Evolutionary conservation across 2,113 vertebrate genomes (phyloP).

Genomic region (Salvelinus namaycush): DNA sequence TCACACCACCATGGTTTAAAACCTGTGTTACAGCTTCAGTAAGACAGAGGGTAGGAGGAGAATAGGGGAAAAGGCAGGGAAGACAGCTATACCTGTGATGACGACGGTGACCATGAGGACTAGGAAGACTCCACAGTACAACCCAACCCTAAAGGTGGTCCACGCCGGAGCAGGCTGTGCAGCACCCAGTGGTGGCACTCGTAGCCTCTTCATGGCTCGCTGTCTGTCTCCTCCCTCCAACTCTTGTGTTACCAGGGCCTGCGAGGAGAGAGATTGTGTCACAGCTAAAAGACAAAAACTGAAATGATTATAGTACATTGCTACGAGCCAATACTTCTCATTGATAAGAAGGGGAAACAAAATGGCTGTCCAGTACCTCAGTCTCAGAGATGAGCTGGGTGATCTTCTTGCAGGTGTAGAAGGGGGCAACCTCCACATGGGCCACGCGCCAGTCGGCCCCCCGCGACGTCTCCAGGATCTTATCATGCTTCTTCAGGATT

Average conservation of each 20-base stretch:
- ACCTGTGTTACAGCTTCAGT: too few relatives aligned
- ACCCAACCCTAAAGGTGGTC: constrained; percentile 96
- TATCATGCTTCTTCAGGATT: constrained; percentile 99
- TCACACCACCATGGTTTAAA: too few relatives aligned
- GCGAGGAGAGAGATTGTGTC: constrained; percentile 12
- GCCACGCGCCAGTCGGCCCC: constrained; percentile 95
- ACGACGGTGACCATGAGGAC: constrained; percentile 86
- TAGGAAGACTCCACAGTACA: constrained; percentile 94
- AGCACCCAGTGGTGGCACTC: constrained; percentile 95
- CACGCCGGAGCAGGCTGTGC: constrained; percentile 97
- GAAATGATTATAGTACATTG: too few relatives aligned
- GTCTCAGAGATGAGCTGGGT: constrained; percentile 98
- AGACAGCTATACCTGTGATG: constrained; percentile 80
- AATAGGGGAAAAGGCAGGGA: background rate
- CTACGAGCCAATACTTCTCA: too few relatives aligned
- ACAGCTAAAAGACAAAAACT: background rate
- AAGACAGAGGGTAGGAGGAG: too few relatives aligned
- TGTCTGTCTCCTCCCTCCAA: constrained; percentile 96
- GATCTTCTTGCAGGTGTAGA: constrained; percentile 99
- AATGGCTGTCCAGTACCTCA: constrained; percentile 77
- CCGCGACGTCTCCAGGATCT: constrained; percentile 92
- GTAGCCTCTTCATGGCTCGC: constrained; percentile 96
- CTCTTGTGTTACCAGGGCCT: constrained; percentile 63
- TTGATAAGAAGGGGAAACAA: background rate
- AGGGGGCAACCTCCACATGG: constrained; percentile 96